phyloP scores from a whole-genome alignment of 2,888 invertebrate species.

The Callimorpha dominula region DNA sequence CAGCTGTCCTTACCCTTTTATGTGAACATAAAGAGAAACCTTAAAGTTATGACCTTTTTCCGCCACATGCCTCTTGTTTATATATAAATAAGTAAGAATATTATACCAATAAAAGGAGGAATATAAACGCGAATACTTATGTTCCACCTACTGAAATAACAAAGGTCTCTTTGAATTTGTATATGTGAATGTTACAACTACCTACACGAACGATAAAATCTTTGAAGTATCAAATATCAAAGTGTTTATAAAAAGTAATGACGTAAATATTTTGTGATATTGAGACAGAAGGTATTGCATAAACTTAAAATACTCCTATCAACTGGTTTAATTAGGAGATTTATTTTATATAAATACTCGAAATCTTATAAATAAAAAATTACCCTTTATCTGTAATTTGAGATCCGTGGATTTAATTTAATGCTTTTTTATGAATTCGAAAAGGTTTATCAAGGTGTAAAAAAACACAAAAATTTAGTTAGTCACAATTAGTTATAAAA shows the following conservation, averaged over 20 bases:
- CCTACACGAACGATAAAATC: background rate
- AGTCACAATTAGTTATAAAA: no score
- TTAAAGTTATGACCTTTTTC: slow-evolving; percentile 1
- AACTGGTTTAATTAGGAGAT: background rate
- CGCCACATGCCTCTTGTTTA: background rate
- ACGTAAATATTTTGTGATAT: background rate
- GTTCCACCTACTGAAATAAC: background rate
- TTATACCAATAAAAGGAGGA: background rate
- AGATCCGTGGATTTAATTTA: no score
- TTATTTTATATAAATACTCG: background rate
- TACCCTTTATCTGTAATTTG: no score
- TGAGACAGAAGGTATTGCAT: background rate
- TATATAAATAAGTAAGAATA: slow-evolving; percentile 8
- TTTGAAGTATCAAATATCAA: background rate
- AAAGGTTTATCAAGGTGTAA: no score
- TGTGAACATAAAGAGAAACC: slow-evolving; percentile 4
- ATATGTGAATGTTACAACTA: background rate
- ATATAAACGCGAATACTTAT: background rate
- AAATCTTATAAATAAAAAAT: background rate
- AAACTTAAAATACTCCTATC: background rate
- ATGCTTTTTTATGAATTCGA: no score
- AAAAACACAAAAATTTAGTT: no score
- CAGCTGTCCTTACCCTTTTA: slow-evolving; percentile 7
- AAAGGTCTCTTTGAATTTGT: background rate
- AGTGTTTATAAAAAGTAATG: background rate